Percentiles rank a stretch among this genome's conserved stretches.
Evolutionary conservation across 2,888 invertebrate genomes (phyloP).

Genomic region (Epistrophe grossulariae): DNA sequence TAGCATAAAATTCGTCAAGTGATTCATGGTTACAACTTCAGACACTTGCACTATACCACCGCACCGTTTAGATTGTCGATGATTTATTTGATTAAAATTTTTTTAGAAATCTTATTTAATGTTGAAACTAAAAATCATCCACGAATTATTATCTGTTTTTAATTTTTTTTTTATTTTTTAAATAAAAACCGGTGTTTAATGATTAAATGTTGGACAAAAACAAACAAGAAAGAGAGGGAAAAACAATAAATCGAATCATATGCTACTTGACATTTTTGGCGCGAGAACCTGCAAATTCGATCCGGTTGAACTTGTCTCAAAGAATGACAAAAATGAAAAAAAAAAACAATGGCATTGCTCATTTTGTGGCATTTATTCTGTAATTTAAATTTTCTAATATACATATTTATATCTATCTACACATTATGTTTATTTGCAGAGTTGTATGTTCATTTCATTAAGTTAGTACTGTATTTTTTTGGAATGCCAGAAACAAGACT

Average conservation of each 20-base stretch:
- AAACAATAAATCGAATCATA: constrained; percentile 27
- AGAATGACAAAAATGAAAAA: neutral
- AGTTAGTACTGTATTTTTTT: neutral
- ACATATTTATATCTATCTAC: neutral
- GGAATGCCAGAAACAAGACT: constrained; percentile 11
- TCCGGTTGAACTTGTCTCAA: constrained; percentile 25
- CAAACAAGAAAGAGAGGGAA: constrained; percentile 6
- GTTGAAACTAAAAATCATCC: neutral
- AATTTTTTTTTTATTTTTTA: neutral
- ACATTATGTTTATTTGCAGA: neutral
- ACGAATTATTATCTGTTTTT: neutral
- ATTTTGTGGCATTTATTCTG: constrained; percentile 1
- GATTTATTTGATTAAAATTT: neutral
- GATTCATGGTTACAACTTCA: constrained; percentile 34
- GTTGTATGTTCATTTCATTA: neutral
- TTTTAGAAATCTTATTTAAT: neutral
- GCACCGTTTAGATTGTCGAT: neutral
- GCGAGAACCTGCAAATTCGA: constrained; percentile 45
- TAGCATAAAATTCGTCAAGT: constrained; percentile 26
- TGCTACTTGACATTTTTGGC: constrained; percentile 47
- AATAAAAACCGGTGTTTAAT: constrained; percentile 50
- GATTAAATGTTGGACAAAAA: constrained; percentile 1
- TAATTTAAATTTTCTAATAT: neutral
- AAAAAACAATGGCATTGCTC: constrained; percentile 1
- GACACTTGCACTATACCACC: neutral